Percentiles rank a stretch among this genome's conserved stretches.
Conservation (phyloP, 2,888 invertebrate species). For the Ophion costatus region DNA sequence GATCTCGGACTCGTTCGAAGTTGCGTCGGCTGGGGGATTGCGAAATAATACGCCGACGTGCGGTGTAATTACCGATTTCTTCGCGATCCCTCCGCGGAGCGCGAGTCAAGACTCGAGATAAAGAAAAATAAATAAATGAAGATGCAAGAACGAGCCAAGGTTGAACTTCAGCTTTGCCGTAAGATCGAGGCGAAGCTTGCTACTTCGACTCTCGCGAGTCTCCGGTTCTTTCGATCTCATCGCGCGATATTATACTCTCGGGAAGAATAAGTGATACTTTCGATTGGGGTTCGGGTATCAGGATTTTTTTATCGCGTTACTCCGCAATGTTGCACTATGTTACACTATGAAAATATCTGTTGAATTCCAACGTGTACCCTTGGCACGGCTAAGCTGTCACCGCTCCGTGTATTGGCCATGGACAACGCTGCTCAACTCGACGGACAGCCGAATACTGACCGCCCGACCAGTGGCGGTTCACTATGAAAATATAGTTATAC, state of each 20-base stretch:
- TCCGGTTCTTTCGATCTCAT: neutral
- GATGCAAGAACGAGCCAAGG: conserved; percentile 48
- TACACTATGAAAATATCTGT: no score
- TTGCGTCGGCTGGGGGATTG: conserved; percentile 56
- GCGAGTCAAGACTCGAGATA: conserved; percentile 50
- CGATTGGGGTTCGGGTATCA: no score
- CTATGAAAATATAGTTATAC: no score
- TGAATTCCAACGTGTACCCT: no score
- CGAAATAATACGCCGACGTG: conserved; percentile 50
- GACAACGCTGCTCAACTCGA: no score
- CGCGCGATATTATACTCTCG: neutral
- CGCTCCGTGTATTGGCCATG: no score
- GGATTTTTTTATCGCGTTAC: no score
- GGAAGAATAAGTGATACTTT: neutral
- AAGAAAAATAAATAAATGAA: conserved; percentile 31
- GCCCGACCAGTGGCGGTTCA: no score
- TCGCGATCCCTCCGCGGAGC: conserved; percentile 48
- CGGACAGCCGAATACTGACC: no score
- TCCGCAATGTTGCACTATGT: no score
- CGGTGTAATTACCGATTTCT: conserved; percentile 66
- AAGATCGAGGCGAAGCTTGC: conserved; percentile 36
- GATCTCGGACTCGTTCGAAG: conserved; percentile 56
- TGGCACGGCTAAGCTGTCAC: no score
- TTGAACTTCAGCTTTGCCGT: conserved; percentile 30
- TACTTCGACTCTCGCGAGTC: conserved; percentile 2